Conservation (phyloP, 1,140 invertebrate species). For the Adoxophyes honmai region DNA sequence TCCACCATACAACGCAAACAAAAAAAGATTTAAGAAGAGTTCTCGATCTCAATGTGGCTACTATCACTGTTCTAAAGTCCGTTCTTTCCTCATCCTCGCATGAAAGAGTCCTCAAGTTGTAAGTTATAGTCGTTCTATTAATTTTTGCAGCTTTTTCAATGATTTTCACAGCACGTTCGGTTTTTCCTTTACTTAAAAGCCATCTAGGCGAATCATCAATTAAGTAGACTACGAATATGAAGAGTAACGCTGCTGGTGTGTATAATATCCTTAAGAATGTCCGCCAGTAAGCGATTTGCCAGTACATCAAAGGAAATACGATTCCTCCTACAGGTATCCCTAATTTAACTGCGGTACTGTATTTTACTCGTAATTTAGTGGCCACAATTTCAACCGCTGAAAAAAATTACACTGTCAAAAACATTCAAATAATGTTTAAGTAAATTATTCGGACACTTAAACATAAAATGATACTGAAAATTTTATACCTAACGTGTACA, state of each 20-base stretch:
- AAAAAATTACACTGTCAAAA: slow-evolving; percentile 23
- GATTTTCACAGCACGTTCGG: slow-evolving; percentile 38
- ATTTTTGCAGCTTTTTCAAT: slow-evolving; percentile 48
- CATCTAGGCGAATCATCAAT: slow-evolving; percentile 76
- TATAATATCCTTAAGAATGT: slow-evolving; percentile 47
- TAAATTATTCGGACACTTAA: too few species aligned
- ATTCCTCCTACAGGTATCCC: slow-evolving; percentile 41
- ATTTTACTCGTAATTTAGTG: slow-evolving; percentile 39
- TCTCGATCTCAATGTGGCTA: slow-evolving; percentile 45
- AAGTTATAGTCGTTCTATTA: slow-evolving; percentile 43
- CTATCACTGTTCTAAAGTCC: slow-evolving; percentile 29
- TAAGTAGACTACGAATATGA: slow-evolving; percentile 40
- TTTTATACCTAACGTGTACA: slow-evolving; percentile 50
- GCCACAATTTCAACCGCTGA: slow-evolving; percentile 55
- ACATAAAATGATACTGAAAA: too few species aligned
- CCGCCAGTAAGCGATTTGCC: slow-evolving; percentile 48
- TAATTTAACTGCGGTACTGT: slow-evolving; percentile 31
- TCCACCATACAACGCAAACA: slow-evolving; percentile 84
- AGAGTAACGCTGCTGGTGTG: slow-evolving; percentile 43
- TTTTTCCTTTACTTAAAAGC: slow-evolving; percentile 80
- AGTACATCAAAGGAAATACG: slow-evolving; percentile 31
- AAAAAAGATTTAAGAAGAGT: slow-evolving; percentile 52
- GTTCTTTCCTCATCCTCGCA: slow-evolving; percentile 30
- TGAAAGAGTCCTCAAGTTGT: slow-evolving; percentile 39
- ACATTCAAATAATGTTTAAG: too few species aligned